phyloP scores from a whole-genome alignment of 2,888 invertebrate species.

The Mimas tiliae region DNA sequence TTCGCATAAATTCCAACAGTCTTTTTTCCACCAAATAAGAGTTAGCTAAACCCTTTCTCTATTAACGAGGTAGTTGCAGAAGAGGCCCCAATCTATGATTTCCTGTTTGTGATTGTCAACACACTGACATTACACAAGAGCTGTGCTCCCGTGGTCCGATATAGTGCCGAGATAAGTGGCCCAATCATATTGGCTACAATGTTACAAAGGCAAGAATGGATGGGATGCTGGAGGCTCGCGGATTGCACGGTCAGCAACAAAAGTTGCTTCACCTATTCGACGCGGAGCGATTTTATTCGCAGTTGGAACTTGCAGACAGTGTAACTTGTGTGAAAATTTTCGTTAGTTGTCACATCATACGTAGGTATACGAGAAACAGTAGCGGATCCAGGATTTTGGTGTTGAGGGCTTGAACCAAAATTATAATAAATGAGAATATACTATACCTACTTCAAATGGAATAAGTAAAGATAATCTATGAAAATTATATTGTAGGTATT shows the following conservation, averaged over 20 bases:
- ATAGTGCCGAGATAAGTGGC: slow-evolving; percentile 16
- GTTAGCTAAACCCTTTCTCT: background rate
- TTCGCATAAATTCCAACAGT: background rate
- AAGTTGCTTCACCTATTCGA: too few species aligned
- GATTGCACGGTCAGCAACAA: background rate
- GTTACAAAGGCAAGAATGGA: slow-evolving; percentile 17
- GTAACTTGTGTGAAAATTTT: too few species aligned
- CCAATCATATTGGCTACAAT: slow-evolving; percentile 15
- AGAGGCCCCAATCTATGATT: background rate
- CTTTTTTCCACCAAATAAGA: background rate
- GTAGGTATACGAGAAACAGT: too few species aligned
- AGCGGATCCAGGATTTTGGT: too few species aligned
- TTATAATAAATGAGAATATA: too few species aligned
- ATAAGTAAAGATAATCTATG: too few species aligned
- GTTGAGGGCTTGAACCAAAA: too few species aligned
- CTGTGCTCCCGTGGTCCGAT: background rate
- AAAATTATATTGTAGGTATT: too few species aligned
- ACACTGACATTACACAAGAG: slow-evolving; percentile 2
- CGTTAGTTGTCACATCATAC: too few species aligned
- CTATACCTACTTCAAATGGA: too few species aligned
- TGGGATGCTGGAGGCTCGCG: background rate
- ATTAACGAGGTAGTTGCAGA: background rate
- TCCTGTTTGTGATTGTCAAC: slow-evolving; percentile 1
- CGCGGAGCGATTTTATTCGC: too few species aligned
- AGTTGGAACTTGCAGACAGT: too few species aligned